phyloP scores from a whole-genome alignment of 2,888 invertebrate genomes.

The Orthosia cruda region DNA sequence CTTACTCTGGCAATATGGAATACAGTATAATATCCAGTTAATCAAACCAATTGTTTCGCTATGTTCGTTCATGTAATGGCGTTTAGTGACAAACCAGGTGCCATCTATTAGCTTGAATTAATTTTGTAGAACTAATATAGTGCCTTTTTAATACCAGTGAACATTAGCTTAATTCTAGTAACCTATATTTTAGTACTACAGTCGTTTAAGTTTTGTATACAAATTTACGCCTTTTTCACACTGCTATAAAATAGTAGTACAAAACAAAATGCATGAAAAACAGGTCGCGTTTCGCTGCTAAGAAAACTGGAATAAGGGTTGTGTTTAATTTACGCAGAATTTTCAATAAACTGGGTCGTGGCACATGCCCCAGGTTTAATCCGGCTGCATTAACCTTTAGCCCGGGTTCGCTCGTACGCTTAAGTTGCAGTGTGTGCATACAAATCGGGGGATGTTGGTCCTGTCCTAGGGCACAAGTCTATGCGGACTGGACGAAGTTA shows the following conservation, averaged over 20 bases:
- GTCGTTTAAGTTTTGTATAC: not conserved
- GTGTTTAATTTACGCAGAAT: conserved; percentile 21
- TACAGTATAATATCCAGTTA: not conserved
- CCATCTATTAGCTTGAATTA: too few relatives aligned
- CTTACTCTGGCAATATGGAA: not conserved
- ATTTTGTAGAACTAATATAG: too few relatives aligned
- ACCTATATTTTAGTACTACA: not conserved
- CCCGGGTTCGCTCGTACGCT: conserved; percentile 13
- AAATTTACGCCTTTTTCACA: not conserved
- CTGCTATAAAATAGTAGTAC: not conserved
- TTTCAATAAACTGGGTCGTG: conserved; percentile 47
- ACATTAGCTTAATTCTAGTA: not conserved
- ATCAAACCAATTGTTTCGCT: not conserved
- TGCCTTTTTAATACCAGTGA: too few relatives aligned
- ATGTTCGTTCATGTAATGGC: too few relatives aligned
- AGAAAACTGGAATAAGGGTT: conserved; percentile 1
- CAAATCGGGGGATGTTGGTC: conserved; percentile 26
- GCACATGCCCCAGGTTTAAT: conserved; percentile 16
- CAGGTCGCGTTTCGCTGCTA: conserved; percentile 1
- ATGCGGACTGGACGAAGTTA: conserved; percentile 12
- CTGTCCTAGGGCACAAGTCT: not conserved
- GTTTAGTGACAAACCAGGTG: too few relatives aligned
- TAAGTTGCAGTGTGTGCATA: conserved; percentile 50
- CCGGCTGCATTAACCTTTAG: conserved; percentile 35
- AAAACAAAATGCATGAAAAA: not conserved